Evolutionary conservation across 2,797 vertebrate genomes (phyloP).

Genomic region (Schizopygopsis pylzovi): DNA sequence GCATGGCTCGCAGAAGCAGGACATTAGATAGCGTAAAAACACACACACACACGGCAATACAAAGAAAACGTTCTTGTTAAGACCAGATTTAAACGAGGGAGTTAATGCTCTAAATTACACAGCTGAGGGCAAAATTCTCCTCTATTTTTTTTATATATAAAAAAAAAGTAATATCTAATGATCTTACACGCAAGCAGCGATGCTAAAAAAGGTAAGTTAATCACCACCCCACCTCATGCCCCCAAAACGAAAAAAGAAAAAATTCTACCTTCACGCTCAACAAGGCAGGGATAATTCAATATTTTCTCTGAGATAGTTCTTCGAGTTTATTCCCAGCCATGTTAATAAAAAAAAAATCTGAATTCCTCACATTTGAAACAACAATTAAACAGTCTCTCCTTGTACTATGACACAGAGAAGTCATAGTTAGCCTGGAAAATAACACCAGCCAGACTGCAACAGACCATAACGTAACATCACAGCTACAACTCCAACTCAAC

Average conservation of each 20-base stretch:
- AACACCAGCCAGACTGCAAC: constrained; percentile 34
- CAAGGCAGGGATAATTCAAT: constrained; percentile 25
- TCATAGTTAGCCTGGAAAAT: constrained; percentile 21
- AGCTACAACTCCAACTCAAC: constrained; percentile 4
- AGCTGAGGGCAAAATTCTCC: constrained; percentile 28
- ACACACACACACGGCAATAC: constrained; percentile 6
- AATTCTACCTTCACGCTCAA: constrained; percentile 31
- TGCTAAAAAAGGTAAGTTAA: constrained; percentile 49
- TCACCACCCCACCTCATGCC: constrained; percentile 54
- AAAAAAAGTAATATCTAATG: constrained; percentile 59
- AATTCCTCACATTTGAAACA: constrained; percentile 36
- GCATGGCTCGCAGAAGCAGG: constrained; percentile 44
- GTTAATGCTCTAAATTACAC: constrained; percentile 18
- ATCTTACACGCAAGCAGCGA: constrained; percentile 56
- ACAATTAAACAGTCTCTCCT: constrained; percentile 33
- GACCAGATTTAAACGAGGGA: constrained; percentile 29
- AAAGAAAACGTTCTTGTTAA: constrained; percentile 38
- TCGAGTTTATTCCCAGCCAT: constrained; percentile 8
- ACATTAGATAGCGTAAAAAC: constrained; percentile 43
- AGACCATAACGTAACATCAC: constrained; percentile 14
- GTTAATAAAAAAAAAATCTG: constrained; percentile 21
- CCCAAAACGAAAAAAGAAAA: neutral
- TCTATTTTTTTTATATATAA: neutral
- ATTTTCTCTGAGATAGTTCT: constrained; percentile 21
- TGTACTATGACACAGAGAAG: constrained; percentile 11